Percentiles rank a stretch among this genome's conserved stretches.
Conservation (phyloP, 2,113 vertebrate species). For the Cichladusa arquata region DNA sequence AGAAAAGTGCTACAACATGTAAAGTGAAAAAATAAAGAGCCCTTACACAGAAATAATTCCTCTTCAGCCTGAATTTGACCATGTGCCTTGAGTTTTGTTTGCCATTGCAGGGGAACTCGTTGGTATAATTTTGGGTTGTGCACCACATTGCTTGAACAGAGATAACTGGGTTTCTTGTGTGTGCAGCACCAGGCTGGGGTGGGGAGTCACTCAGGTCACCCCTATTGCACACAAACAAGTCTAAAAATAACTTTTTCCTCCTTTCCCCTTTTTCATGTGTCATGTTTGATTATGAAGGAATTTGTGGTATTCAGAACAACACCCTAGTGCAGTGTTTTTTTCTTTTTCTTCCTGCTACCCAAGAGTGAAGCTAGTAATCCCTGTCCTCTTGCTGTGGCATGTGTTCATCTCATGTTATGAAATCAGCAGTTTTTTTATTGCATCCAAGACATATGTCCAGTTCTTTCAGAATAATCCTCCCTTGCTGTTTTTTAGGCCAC, state of each 20-base stretch:
- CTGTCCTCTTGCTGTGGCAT: fast-evolving
- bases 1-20: not conserved
- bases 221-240: not conserved
- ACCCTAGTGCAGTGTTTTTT: not conserved
- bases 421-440: not conserved
- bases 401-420: fast-evolving
- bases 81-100: not conserved
- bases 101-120: fast-evolving
- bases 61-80: not conserved
- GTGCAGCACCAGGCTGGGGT: fast-evolving
- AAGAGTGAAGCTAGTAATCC: not conserved
- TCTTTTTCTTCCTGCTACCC: not conserved
- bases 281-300: not conserved
- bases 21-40: not conserved
- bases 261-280: not conserved
- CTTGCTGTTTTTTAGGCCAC: not conserved
- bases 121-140: not conserved
- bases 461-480: not conserved
- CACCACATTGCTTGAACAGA: not conserved
- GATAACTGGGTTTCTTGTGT: no score
- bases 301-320: not conserved
- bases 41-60: not conserved
- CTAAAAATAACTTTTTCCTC: not conserved
- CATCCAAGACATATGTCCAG: not conserved
- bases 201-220: not conserved